Evolutionary conservation across 2,113 vertebrate genomes (phyloP).

Genomic region (Naja naja): DNA sequence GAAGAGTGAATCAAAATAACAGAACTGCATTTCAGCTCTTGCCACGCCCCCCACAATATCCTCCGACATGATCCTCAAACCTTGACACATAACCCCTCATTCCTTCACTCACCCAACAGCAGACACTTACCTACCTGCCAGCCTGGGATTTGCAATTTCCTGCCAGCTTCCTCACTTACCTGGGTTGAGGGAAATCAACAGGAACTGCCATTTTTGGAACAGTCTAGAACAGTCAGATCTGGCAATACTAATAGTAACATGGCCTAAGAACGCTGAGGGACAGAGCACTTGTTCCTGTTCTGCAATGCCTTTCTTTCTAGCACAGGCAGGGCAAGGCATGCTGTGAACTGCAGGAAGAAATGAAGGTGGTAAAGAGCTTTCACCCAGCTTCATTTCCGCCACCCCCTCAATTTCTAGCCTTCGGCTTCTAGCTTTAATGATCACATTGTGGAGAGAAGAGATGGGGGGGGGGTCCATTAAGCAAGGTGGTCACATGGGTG

Average conservation of each 20-base stretch:
- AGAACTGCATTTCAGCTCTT: neutral
- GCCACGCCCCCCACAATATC: neutral
- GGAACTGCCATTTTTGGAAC: neutral
- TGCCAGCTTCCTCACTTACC: neutral
- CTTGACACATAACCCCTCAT: neutral
- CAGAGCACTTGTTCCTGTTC: neutral
- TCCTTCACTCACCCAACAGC: neutral
- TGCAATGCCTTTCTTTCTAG: neutral
- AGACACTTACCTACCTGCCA: neutral
- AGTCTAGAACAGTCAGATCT: neutral
- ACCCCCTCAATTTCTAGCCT: neutral
- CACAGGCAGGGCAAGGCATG: neutral
- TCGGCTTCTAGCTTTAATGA: neutral
- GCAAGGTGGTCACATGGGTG: neutral
- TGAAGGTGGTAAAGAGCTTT: neutral
- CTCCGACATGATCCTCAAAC: neutral
- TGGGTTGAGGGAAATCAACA: neutral
- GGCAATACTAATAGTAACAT: neutral
- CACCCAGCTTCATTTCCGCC: neutral
- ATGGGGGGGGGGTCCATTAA: neutral
- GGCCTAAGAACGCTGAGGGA: neutral
- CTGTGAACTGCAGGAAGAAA: neutral
- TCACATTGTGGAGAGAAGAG: neutral
- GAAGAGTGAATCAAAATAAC: neutral
- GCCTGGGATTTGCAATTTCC: neutral